phyloP scores from a whole-genome alignment of 2,797 vertebrate species.

The Poecilia gillii region DNA sequence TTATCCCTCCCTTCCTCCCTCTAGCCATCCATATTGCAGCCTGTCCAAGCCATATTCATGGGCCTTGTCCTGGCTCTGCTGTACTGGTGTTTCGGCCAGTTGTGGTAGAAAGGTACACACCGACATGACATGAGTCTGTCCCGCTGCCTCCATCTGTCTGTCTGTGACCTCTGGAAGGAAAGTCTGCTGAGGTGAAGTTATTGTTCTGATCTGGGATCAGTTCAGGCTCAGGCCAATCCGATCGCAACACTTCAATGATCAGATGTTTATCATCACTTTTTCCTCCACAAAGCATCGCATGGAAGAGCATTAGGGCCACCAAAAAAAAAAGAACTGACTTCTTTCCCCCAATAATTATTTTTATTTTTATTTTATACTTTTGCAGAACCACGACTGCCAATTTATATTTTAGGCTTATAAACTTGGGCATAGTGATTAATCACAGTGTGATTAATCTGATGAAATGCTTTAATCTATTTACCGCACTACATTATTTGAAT shows the following conservation, averaged over 20 bases:
- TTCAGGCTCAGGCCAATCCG: conserved; percentile 40
- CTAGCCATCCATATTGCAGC: conserved; percentile 99
- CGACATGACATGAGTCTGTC: conserved; percentile 59
- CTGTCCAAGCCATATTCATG: conserved; percentile 99
- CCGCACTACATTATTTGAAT: too few relatives aligned
- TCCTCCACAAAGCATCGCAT: not conserved
- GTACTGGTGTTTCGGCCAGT: conserved; percentile 99
- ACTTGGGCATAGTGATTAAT: too few relatives aligned
- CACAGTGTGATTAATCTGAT: too few relatives aligned
- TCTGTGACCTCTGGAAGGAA: conserved; percentile 35
- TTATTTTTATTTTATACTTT: too few relatives aligned
- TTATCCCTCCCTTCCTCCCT: conserved; percentile 81
- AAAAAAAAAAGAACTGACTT: too few relatives aligned
- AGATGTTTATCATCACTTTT: not conserved
- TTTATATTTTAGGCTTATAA: too few relatives aligned
- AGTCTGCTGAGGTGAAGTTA: conserved; percentile 26
- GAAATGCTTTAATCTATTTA: too few relatives aligned
- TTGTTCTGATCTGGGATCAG: conserved; percentile 26
- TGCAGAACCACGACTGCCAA: too few relatives aligned
- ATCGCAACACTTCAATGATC: not conserved
- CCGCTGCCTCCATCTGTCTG: conserved; percentile 18
- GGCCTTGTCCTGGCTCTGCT: conserved; percentile 99
- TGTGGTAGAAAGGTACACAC: conserved; percentile 99
- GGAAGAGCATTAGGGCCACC: too few relatives aligned
- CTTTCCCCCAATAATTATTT: too few relatives aligned